Conservation (phyloP, 2,797 vertebrate genomes). For the Sebastiscus tertius region DNA sequence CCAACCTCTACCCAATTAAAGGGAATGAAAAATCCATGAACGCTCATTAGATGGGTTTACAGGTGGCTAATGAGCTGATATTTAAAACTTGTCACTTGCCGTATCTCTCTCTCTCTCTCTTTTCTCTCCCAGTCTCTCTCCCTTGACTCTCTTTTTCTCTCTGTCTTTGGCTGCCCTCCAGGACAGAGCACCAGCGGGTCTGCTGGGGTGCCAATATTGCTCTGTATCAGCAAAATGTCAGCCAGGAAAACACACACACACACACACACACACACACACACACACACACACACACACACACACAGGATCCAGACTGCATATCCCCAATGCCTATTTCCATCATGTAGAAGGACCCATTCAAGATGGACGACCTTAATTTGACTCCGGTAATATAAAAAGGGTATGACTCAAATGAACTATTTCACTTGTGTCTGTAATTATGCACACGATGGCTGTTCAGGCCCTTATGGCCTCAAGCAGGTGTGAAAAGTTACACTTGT, state of each 20-base stretch:
- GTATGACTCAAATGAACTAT: slow-evolving; percentile 34
- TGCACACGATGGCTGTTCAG: slow-evolving; percentile 26
- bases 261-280: not conserved
- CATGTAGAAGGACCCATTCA: slow-evolving; percentile 30
- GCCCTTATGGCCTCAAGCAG: slow-evolving; percentile 18
- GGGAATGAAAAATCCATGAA: slow-evolving; percentile 75
- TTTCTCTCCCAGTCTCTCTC: not conserved
- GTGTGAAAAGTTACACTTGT: slow-evolving; percentile 39
- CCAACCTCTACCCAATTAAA: slow-evolving; percentile 66
- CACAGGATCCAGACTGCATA: slow-evolving; percentile 17
- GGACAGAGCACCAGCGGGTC: slow-evolving; percentile 43
- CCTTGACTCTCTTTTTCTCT: not conserved
- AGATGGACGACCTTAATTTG: slow-evolving; percentile 53
- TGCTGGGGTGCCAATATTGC: slow-evolving; percentile 51
- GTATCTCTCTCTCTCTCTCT: not conserved
- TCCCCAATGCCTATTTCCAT: slow-evolving; percentile 44
- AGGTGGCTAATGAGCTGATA: slow-evolving; percentile 78
- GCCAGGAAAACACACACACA: slow-evolving; percentile 36
- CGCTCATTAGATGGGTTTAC: slow-evolving; percentile 68
- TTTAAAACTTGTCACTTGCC: slow-evolving; percentile 70
- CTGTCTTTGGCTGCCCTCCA: slow-evolving; percentile 65
- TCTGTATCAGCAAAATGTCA: slow-evolving; percentile 67
- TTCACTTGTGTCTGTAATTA: slow-evolving; percentile 31
- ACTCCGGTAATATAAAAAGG: slow-evolving; percentile 40
- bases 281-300: slow-evolving; percentile 10